These are phyloP conservation scores for Palaemon carinicauda DNA, from an alignment of 1,140 invertebrate species.

Conservation along the genomic window DNA sequence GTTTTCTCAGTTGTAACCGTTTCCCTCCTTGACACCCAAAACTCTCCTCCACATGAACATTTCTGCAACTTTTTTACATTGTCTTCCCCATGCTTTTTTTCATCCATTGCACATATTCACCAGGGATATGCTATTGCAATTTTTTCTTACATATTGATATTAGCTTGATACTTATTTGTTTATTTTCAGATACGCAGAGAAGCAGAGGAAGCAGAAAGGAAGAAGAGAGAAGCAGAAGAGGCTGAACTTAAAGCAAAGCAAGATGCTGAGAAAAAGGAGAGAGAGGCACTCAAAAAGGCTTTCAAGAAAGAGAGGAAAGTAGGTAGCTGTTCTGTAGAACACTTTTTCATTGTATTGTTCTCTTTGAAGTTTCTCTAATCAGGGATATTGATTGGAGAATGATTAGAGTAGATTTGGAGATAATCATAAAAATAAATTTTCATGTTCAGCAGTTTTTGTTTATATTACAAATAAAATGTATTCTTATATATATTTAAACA, in stretches of 20 bases:
- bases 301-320: slow-evolving; percentile 85
- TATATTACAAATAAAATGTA: too few species aligned
- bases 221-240: slow-evolving; percentile 84
- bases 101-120: not conserved
- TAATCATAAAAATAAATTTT: too few species aligned
- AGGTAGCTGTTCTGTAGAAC: not conserved
- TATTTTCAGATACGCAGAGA: slow-evolving; percentile 66
- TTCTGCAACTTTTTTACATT: too few species aligned
- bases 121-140: not conserved
- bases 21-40: not conserved
- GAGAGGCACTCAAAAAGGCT: slow-evolving; percentile 82
- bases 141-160: not conserved
- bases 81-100: not conserved
- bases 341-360: not conserved
- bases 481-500: too few species aligned
- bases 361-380: too few species aligned
- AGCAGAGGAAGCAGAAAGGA: slow-evolving; percentile 72
- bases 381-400: too few species aligned
- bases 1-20: not conserved
- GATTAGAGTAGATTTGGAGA: too few species aligned
- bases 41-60: too few species aligned
- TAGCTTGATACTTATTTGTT: not conserved
- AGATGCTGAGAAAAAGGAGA: slow-evolving; percentile 85
- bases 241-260: slow-evolving; percentile 80
- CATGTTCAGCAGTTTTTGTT: too few species aligned